phyloP scores from a whole-genome alignment of 2,797 vertebrate species.

The Champsocephalus gunnari region DNA sequence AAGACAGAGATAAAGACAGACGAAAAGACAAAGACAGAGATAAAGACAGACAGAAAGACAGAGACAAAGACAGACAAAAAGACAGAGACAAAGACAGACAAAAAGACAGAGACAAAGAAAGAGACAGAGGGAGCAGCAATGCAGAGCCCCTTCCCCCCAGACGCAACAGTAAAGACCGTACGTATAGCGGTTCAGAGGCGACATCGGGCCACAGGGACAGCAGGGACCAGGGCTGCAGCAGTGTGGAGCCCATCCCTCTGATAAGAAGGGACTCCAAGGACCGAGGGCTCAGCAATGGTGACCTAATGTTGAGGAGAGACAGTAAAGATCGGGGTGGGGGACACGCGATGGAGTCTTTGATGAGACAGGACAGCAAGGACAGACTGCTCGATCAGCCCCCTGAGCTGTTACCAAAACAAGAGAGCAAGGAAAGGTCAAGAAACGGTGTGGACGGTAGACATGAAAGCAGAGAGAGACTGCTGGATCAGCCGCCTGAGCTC shows the following conservation, averaged over 20 bases:
- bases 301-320: constrained; percentile 73
- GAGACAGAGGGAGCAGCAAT: constrained; percentile 84
- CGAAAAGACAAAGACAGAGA: constrained; percentile 24
- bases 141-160: constrained; percentile 82
- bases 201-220: constrained; percentile 71
- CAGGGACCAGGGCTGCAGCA: constrained; percentile 82
- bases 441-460: constrained; percentile 75
- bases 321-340: constrained; percentile 74
- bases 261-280: constrained; percentile 84
- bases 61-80: constrained; percentile 81
- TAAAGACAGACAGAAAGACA: constrained; percentile 60
- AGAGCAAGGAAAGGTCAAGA: constrained; percentile 76
- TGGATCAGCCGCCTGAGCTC: constrained; percentile 77
- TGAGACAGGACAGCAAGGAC: constrained; percentile 93
- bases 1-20: constrained; percentile 71
- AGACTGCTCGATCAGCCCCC: constrained; percentile 81
- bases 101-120: constrained; percentile 83
- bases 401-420: constrained; percentile 76
- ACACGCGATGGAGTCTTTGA: constrained; percentile 70
- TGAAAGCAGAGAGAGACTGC: constrained; percentile 77
- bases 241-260: constrained; percentile 84
- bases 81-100: constrained; percentile 85
- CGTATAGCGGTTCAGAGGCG: constrained; percentile 64
- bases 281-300: constrained; percentile 73
- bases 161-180: constrained; percentile 81